Base-by-base conservation (phyloP, 2,888 invertebrate genomes). In the Lasioglossum vierecki region DNA sequence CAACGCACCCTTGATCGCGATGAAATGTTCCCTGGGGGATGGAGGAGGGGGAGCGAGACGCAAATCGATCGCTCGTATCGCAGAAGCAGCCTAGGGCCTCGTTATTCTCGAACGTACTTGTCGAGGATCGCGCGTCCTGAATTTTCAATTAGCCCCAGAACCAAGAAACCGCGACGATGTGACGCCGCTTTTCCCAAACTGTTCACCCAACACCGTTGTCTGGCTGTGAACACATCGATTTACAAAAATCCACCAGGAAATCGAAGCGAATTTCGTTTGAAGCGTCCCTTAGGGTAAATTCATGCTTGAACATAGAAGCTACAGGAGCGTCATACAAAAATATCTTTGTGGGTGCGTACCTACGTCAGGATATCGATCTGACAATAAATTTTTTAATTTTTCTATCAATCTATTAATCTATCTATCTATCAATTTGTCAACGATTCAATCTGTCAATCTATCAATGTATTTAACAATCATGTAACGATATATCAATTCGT, bases 21-120 rank as follows among this genome's bases (percentile, higher is more conserved):
- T 57, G 41, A 76, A 74, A 75, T 70, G 49, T 70, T 44, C 57
- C 71, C n/a, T 4, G 5, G 4, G 4, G 44, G 4, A 15, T 35
- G 35, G 13, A 13, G 4, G 18, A 2, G 1, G 46, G 6, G 53
- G 26, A n/a, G 46, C 57, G 66, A 63, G 66, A 78, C 66, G 66
- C 82, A 78, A 77, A 78, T 82, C 78, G 76, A 82, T 82, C 75
- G 70, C n/a, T 73, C 49, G 74, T 74, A 73, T 63, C 79, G 76
- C 30, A 41, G 53, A 39, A 4, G 44, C 76, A 53, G 53, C 53
- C 53, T 76, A 68, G 68, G 72, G 82, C 76, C 60, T 60, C 57
- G 81, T 46, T 66, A 80, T 79, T 84, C 70, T 57, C 18, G 26
- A 73, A 46, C 72, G 76, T 76, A 82, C 76, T 30, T 76, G 63